Evolutionary conservation across 2,888 invertebrate species (phyloP).

Genomic region (Euplexia lucipara): DNA sequence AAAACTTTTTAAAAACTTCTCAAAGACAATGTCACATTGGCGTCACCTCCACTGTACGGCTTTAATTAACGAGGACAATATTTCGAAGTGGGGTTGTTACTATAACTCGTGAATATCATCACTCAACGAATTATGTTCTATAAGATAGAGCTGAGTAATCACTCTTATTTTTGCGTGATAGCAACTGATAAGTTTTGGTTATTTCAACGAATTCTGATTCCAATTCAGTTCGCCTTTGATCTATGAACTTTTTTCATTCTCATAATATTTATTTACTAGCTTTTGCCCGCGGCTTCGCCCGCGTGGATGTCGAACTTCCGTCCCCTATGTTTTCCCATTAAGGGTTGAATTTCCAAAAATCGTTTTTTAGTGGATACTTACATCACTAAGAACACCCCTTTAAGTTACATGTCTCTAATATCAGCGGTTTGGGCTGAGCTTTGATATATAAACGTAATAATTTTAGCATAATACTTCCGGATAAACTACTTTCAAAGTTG

Average conservation of each 20-base stretch:
- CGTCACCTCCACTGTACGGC: constrained; percentile 10
- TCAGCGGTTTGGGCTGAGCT: too few relatives aligned
- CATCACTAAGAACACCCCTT: too few relatives aligned
- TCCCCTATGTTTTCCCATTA: too few relatives aligned
- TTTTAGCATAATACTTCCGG: too few relatives aligned
- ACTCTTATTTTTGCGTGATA: background rate
- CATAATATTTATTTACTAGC: too few relatives aligned
- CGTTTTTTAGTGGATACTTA: too few relatives aligned
- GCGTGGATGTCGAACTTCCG: too few relatives aligned
- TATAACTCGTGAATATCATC: constrained; percentile 10
- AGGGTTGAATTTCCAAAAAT: too few relatives aligned
- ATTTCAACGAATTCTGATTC: background rate
- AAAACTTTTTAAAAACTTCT: constrained; percentile 5
- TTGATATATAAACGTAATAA: too few relatives aligned
- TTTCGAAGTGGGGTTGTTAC: background rate
- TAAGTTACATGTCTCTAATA: too few relatives aligned
- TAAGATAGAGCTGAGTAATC: background rate
- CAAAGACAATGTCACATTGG: constrained; percentile 27
- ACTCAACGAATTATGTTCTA: constrained; percentile 4
- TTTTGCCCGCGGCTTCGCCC: too few relatives aligned
- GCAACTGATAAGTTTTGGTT: background rate
- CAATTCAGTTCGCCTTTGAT: background rate
- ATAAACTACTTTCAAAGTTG: too few relatives aligned
- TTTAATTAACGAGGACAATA: constrained; percentile 28
- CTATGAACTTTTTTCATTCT: background rate